Base-by-base conservation (phyloP, 2,113 vertebrate species). In the Cisticola juncidis region DNA sequence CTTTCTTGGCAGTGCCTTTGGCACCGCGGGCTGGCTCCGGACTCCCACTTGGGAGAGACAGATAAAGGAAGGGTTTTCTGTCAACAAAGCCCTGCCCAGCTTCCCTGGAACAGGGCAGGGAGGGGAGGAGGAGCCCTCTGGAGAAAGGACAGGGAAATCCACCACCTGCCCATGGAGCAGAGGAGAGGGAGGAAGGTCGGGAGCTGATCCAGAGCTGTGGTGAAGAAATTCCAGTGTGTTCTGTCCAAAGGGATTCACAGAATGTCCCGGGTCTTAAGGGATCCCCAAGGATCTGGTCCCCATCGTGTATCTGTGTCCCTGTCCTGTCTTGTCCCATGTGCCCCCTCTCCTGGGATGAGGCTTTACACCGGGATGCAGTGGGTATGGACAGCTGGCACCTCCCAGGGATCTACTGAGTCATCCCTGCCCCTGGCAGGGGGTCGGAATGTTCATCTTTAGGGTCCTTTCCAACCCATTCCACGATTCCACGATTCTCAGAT, bases 31-130 rank as follows among this genome's bases (percentile, higher is more conserved):
- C 48, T 96, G 90, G 95, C 95, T 93, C 81, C 25, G 26, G 74
- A 28, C 93, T 95, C 96, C 96, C 94, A 88, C 94, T 88, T 57
- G n/a, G 61, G 91, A 88, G 94, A 94, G 91, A 84, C 83, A 96
- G 94, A 97, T 97, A 97, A 97, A 95, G 82, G 70, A 85, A 94
- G 68, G 68, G 40, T 90, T 95, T 95, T 86, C 60, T 97, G 96
- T 94, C 96, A 97, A 96, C 93, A 96, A 92, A 91, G 65, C 94
- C 78, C 44, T 48, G 57, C 88, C 93, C 82, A 69, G 24, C 83
- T 97, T 92, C 86, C 74, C 83, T 48, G 53, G 88, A 73, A 54
- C n/a, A 57, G 91, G 78, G 69, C 58, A 72, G 61, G 71, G 91
- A 88, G 44, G 29, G 77, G 68, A 86, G 86, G 79, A 86, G 76